Evolutionary conservation across 2,113 vertebrate species (phyloP).

Genomic region (Periophthalmus modestus): DNA sequence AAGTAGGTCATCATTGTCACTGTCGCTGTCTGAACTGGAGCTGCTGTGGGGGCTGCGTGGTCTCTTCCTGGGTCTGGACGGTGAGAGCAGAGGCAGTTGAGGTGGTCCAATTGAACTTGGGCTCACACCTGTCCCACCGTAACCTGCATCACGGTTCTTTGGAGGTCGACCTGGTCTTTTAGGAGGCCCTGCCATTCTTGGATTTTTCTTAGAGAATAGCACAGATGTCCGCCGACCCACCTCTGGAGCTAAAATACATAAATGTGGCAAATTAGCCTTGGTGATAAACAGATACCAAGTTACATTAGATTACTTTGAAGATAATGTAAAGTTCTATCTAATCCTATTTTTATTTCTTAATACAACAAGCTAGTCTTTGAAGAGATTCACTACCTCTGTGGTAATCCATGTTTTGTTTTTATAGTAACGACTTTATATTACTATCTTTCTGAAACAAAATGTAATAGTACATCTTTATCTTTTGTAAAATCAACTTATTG

Average conservation of each 20-base stretch:
- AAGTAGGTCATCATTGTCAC: conserved; percentile 80
- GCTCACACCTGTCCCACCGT: conserved; percentile 81
- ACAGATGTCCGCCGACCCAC: conserved; percentile 96
- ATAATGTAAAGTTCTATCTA: too few relatives aligned
- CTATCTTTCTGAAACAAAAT: not conserved
- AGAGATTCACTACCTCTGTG: too few relatives aligned
- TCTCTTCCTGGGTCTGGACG: conserved; percentile 87
- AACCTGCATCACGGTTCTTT: conserved; percentile 89
- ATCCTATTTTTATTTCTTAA: too few relatives aligned
- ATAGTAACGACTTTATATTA: too few relatives aligned
- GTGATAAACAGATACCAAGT: conserved; percentile 50
- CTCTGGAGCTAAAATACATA: conserved; percentile 90
- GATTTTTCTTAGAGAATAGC: conserved; percentile 98
- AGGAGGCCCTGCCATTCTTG: conserved; percentile 90
- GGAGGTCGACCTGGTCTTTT: conserved; percentile 95
- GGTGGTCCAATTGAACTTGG: conserved; percentile 91
- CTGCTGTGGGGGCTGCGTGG: conserved; percentile 89
- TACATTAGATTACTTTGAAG: too few relatives aligned
- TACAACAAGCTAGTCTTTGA: too few relatives aligned
- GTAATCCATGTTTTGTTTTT: too few relatives aligned
- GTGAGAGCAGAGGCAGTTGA: conserved; percentile 86
- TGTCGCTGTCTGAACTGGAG: conserved; percentile 95
- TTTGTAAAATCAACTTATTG: not conserved
- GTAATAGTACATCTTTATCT: not conserved
- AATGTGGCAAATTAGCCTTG: not conserved